These are phyloP conservation scores for Calyptomena viridis DNA, from an alignment of 2,113 vertebrate species.

Conservation along the genomic window DNA sequence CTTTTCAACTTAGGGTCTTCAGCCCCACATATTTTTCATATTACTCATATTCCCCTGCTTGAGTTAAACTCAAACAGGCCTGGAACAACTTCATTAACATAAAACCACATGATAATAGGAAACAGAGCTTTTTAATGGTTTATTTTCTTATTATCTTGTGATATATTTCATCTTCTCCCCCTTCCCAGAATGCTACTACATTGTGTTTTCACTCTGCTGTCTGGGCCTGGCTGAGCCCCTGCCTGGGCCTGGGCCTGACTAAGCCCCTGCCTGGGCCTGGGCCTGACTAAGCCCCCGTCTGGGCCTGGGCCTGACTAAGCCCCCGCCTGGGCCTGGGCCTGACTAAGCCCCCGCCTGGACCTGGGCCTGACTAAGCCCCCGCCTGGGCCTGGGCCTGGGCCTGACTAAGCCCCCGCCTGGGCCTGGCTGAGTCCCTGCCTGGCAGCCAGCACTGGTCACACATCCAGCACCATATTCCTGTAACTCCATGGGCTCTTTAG, in stretches of 20 bases:
- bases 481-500: not conserved
- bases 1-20: conserved; percentile 72
- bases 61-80: conserved; percentile 72
- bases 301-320: too few species aligned
- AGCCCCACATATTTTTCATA: conserved; percentile 72
- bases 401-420: too few species aligned
- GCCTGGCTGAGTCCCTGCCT: too few species aligned
- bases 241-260: not conserved
- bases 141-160: conserved; percentile 76
- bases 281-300: too few species aligned
- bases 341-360: too few species aligned
- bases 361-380: too few species aligned
- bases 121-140: conserved; percentile 75
- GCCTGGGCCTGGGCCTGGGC: too few species aligned
- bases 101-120: conserved; percentile 77
- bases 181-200: conserved; percentile 59
- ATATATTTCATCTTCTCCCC: conserved; percentile 71
- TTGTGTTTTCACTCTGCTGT: conserved; percentile 57
- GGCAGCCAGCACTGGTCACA: not conserved
- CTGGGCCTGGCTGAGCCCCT: not conserved
- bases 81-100: conserved; percentile 77
- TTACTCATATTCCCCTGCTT: conserved; percentile 75
- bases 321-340: too few species aligned
- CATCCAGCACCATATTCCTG: not conserved
- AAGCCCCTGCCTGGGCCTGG: not conserved